Conservation (phyloP, 92 coral and sea anemone genomes). For the Diadumene lineata region DNA sequence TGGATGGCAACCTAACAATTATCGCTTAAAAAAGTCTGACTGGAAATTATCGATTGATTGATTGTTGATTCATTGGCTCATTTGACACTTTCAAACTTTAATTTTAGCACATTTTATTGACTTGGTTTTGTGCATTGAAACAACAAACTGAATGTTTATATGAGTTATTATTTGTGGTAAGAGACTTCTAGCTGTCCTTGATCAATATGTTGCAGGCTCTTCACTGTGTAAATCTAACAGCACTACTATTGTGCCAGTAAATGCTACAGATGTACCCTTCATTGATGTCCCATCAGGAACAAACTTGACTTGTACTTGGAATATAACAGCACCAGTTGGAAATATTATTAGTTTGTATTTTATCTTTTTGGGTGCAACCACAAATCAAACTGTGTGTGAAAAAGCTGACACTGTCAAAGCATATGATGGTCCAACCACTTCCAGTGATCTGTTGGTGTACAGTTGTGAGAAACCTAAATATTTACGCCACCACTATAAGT, state of each 20-base stretch:
- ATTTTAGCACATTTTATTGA: too few relatives aligned
- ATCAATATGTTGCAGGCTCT: background rate
- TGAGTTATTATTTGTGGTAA: too few relatives aligned
- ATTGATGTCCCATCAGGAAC: background rate
- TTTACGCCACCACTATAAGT: background rate
- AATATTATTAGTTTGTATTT: background rate
- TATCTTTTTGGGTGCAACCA: background rate
- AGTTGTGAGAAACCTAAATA: background rate
- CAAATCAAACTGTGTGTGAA: background rate
- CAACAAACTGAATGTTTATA: too few relatives aligned
- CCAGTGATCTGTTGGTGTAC: background rate
- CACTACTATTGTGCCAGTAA: background rate
- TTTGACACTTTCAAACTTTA: too few relatives aligned
- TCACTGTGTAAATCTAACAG: background rate
- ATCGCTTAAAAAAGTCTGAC: too few relatives aligned
- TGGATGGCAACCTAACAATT: too few relatives aligned
- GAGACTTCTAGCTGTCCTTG: too few relatives aligned
- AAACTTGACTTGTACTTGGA: slow-evolving; percentile 13
- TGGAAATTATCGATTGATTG: too few relatives aligned
- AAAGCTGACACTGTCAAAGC: background rate
- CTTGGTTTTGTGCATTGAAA: too few relatives aligned
- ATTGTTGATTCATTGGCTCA: too few relatives aligned
- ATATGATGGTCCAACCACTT: slow-evolving; percentile 4
- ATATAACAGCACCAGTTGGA: slow-evolving; percentile 7
- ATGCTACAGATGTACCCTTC: background rate